phyloP scores from a whole-genome alignment of 2,888 invertebrate genomes.

The Gari tellinella region DNA sequence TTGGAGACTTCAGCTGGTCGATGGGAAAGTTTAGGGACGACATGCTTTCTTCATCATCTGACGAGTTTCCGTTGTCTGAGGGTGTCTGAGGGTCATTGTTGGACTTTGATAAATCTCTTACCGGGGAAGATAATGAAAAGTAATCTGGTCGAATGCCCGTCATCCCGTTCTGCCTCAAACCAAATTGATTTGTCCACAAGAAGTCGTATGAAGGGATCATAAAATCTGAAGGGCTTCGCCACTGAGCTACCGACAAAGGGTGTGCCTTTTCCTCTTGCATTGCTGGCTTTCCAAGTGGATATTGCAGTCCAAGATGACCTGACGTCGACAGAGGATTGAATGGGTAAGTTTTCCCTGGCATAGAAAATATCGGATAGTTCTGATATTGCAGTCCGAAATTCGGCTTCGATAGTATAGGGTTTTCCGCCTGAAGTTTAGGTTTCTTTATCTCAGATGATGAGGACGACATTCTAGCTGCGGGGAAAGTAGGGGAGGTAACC shows the following conservation, averaged over 20 bases:
- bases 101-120: conserved; percentile 48
- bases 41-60: conserved; percentile 56
- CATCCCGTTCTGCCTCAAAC: conserved; percentile 23
- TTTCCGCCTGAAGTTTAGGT: conserved; percentile 46
- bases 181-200: conserved; percentile 68
- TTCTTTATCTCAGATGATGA: conserved; percentile 46
- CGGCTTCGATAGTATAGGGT: conserved; percentile 49
- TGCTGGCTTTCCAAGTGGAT: conserved; percentile 60
- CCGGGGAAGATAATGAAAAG: conserved; percentile 32
- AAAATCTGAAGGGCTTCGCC: conserved; percentile 56
- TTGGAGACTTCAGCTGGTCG: conserved; percentile 17
- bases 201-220: conserved; percentile 70
- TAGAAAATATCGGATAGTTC: conserved; percentile 62
- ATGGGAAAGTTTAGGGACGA: conserved; percentile 27
- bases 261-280: conserved; percentile 51
- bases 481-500: conserved; percentile 52
- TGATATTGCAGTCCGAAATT: conserved; percentile 62
- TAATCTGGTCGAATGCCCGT: conserved; percentile 43
- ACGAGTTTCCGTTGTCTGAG: conserved; percentile 42
- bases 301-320: conserved; percentile 58
- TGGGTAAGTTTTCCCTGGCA: conserved; percentile 65
- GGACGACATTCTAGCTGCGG: conserved; percentile 4
- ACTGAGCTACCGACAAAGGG: conserved; percentile 36
- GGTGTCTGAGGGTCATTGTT: conserved; percentile 30
- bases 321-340: conserved; percentile 57